Conservation (phyloP, 2,797 vertebrate species). For the Falco biarmicus region DNA sequence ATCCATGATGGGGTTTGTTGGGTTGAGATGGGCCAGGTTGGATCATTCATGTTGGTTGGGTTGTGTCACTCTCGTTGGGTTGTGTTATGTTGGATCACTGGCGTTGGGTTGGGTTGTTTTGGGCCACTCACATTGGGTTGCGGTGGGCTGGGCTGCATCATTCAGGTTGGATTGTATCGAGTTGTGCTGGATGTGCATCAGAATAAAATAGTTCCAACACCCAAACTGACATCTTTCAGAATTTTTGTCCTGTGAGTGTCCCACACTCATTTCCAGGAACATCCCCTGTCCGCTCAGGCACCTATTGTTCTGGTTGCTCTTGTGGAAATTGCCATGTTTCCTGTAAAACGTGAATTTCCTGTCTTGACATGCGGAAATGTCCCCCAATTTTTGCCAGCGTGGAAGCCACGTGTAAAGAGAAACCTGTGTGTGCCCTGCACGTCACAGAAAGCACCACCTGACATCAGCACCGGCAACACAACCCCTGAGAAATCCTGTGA, state of each 20-base stretch:
- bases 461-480: not conserved
- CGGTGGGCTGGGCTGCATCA: not conserved
- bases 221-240: accelerated
- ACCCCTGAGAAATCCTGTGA: accelerated
- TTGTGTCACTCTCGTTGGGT: not conserved
- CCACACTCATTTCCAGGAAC: not conserved
- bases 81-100: not conserved
- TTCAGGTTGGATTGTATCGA: no score
- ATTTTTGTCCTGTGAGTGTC: accelerated
- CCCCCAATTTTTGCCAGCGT: not conserved
- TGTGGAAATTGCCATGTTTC: not conserved
- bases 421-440: accelerated
- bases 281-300: not conserved
- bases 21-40: not conserved
- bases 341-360: not conserved
- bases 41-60: not conserved
- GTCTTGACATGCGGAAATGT: not conserved
- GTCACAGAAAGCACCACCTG: not conserved
- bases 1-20: not conserved
- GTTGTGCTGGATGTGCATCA: not conserved
- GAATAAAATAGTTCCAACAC: not conserved
- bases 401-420: not conserved
- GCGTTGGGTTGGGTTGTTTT: not conserved
- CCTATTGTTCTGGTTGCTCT: not conserved
- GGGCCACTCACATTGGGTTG: not conserved